These are phyloP conservation scores for Lochmaea capreae DNA, from an alignment of 2,888 invertebrate genomes.

Conservation along the genomic window DNA sequence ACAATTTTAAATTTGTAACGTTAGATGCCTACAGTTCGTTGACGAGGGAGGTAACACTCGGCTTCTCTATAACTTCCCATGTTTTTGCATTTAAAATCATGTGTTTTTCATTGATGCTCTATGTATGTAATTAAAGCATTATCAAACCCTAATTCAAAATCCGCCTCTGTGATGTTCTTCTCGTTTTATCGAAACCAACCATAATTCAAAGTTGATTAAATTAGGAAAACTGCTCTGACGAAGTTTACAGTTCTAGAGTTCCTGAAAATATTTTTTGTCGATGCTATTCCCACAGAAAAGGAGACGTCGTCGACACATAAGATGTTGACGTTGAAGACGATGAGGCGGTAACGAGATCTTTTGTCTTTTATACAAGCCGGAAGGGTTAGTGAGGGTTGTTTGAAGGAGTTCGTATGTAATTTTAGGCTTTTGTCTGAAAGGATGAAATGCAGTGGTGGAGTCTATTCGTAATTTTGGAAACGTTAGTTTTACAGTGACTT, in stretches of 20 bases:
- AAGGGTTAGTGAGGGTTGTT: constrained; percentile 50
- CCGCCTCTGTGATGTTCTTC: constrained; percentile 19
- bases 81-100: no score
- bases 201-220: constrained; percentile 58
- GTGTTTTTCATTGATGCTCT: background rate
- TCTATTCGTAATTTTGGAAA: no score
- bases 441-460: constrained; percentile 5
- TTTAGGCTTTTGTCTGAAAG: constrained; percentile 10
- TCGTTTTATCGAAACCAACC: constrained; percentile 42
- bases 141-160: background rate
- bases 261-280: constrained; percentile 59
- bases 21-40: no score
- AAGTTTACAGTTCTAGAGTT: constrained; percentile 44
- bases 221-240: constrained; percentile 57
- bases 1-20: no score
- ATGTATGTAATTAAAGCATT: background rate
- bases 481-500: no score
- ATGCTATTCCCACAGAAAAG: constrained; percentile 25
- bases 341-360: constrained; percentile 58
- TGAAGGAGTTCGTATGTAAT: constrained; percentile 15
- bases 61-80: no score
- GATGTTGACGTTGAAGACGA: constrained; percentile 1
- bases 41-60: no score
- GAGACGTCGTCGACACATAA: constrained; percentile 4
- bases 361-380: constrained; percentile 60